A percentile compares a stretch with the other conserved stretches of the same genome.
Evolutionary conservation across 2,888 invertebrate genomes (phyloP).

Genomic region (Drosophila meridiana): DNA sequence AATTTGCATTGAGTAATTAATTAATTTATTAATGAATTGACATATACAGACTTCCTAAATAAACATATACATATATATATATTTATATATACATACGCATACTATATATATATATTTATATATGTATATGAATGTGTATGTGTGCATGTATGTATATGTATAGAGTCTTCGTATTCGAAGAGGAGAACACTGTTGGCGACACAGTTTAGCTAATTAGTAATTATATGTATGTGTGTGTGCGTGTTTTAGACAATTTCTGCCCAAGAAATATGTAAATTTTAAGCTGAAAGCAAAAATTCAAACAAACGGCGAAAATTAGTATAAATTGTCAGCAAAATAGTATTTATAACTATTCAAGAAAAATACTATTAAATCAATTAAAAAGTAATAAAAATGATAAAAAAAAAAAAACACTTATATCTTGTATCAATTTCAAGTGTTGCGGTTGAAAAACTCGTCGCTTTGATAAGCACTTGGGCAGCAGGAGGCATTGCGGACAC

Average conservation of each 20-base stretch:
- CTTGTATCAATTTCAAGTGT: constrained; percentile 1
- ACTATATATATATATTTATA: constrained; percentile 4
- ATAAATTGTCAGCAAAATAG: constrained; percentile 75
- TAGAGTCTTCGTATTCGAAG: constrained; percentile 59
- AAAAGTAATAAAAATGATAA: constrained; percentile 51
- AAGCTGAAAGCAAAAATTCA: constrained; percentile 55
- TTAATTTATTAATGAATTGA: constrained; percentile 36
- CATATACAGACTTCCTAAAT: constrained; percentile 57
- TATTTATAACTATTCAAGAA: constrained; percentile 74
- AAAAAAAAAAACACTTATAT: not conserved
- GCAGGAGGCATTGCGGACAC: constrained; percentile 84
- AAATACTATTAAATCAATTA: constrained; percentile 66
- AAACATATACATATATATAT: constrained; percentile 19
- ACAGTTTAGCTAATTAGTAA: constrained; percentile 55
- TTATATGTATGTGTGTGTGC: constrained; percentile 32
- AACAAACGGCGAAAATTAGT: constrained; percentile 72
- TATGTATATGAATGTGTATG: constrained; percentile 1
- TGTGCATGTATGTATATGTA: constrained; percentile 27
- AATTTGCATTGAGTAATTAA: constrained; percentile 38
- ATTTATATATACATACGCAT: not conserved
- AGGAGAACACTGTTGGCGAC: constrained; percentile 25
- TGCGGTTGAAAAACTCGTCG: constrained; percentile 85
- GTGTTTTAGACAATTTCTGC: constrained; percentile 71
- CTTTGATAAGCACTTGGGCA: constrained; percentile 86
- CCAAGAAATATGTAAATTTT: constrained; percentile 58